Evolutionary conservation across 64 coral and sea anemone genomes (phyloP), one percentile per base, ranked within the genome.

Genomic region (Porites lutea): DNA sequence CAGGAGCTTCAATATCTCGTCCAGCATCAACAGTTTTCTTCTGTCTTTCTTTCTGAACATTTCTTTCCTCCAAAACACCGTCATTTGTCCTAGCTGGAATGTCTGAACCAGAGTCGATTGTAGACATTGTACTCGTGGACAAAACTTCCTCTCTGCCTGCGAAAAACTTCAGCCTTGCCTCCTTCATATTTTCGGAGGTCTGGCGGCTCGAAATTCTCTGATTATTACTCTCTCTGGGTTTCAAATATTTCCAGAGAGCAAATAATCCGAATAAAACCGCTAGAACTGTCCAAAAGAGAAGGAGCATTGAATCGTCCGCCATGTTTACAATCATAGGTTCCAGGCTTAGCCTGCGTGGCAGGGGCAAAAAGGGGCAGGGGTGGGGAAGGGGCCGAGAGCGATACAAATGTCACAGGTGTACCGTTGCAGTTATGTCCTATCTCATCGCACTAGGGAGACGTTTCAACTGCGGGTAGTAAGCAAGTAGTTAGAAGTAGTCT

Each of bases 151-250:
- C 27, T 37, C 69, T 69, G 47, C 81, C 62, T n/a, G 11, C 48
- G 69, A 84, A 84, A 84, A 68, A 84, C n/a, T 84, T 84, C 22
- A 84, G 47, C 51, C 81, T 62, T 9, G 81, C 81, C 21, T 68
- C 52, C 3, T 84, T 84, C 6, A 69, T 48, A 50, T 67, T 68
- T 52, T 68, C 46, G 16, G 61, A 20, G 2, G 47, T 19, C 69
- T 37, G 45, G 5, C 2, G 13, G 8, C 22, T 68, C 64, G 63
- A 52, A 22, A 12, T 50, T 49, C 47, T 51, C 8, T 68, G 61
- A 13, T 8, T 8, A 2, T 52, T 84, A 16, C 8, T 10, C 21
- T 84, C 69, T 52, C 59, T 68, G 2, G 63, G 44, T 84, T 52
- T 69, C 4, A 84, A 14, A 51, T 84, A 84, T 48, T 84, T 84